These are phyloP conservation scores for Scaptodrosophila lebanonensis DNA, from an alignment of 1,140 invertebrate species.

Conservation along the genomic window DNA sequence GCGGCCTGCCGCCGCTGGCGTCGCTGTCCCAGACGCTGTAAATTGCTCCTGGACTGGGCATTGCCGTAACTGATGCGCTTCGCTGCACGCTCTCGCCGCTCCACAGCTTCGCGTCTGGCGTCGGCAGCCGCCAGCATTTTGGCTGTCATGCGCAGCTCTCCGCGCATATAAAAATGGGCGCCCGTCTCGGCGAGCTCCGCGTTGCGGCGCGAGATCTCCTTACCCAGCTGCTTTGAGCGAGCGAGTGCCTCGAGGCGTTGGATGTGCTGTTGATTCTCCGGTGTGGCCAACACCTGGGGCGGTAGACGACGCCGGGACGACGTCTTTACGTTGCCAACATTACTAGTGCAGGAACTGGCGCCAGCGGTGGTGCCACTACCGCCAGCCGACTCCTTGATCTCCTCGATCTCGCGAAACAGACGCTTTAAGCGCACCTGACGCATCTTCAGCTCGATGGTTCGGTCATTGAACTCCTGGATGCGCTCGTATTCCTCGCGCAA, in stretches of 20 bases:
- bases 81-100: constrained; percentile 46
- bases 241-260: constrained; percentile 41
- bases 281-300: background rate
- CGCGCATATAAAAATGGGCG: constrained; percentile 15
- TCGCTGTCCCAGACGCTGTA: constrained; percentile 34
- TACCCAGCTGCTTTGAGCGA: constrained; percentile 50
- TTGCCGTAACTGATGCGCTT: constrained; percentile 66
- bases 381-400: constrained; percentile 45
- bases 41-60: constrained; percentile 51
- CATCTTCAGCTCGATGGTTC: constrained; percentile 70
- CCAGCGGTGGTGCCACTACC: background rate
- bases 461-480: constrained; percentile 67
- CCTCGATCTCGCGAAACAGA: constrained; percentile 63
- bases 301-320: background rate
- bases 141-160: constrained; percentile 27
- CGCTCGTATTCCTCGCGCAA: constrained; percentile 65
- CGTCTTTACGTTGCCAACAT: background rate
- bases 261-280: constrained; percentile 22
- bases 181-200: constrained; percentile 35
- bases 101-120: constrained; percentile 30
- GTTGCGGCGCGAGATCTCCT: constrained; percentile 56
- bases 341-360: background rate
- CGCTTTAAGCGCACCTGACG: constrained; percentile 65
- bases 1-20: constrained; percentile 11
- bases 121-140: constrained; percentile 42